These are phyloP conservation scores for Campylomormyrus tamandua DNA, from an alignment of 2,113 vertebrate species.

Conservation along the genomic window DNA sequence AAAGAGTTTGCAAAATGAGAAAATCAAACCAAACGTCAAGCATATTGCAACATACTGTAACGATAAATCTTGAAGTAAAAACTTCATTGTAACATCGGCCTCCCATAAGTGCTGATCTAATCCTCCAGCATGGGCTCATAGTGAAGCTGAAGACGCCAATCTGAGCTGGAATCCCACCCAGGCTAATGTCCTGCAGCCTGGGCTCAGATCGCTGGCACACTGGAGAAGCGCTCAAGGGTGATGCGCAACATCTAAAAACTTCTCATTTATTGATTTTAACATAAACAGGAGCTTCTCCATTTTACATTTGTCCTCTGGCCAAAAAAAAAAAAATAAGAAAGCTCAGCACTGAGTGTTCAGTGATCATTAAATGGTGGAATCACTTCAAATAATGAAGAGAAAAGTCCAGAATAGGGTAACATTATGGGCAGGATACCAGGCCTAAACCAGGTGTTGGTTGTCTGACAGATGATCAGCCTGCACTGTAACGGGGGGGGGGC, in stretches of 20 bases:
- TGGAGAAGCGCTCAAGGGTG: neutral
- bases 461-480: slow-evolving; percentile 46
- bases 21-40: neutral
- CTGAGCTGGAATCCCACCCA: neutral
- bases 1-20: neutral
- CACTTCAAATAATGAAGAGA: neutral
- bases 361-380: neutral
- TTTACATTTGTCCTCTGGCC: neutral
- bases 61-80: neutral
- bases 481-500: slow-evolving; percentile 23
- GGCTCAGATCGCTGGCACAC: neutral
- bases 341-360: neutral
- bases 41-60: neutral
- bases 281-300: neutral
- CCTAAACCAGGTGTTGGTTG: slow-evolving; percentile 38
- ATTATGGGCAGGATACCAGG: neutral
- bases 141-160: neutral
- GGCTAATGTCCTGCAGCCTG: neutral
- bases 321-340: neutral
- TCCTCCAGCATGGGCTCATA: neutral
- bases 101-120: neutral
- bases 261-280: neutral
- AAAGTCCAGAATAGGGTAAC: neutral
- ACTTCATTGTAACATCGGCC: neutral
- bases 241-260: neutral